Evolutionary conservation across 2,113 vertebrate genomes (phyloP).

Genomic region (Triplophysa siluroides): DNA sequence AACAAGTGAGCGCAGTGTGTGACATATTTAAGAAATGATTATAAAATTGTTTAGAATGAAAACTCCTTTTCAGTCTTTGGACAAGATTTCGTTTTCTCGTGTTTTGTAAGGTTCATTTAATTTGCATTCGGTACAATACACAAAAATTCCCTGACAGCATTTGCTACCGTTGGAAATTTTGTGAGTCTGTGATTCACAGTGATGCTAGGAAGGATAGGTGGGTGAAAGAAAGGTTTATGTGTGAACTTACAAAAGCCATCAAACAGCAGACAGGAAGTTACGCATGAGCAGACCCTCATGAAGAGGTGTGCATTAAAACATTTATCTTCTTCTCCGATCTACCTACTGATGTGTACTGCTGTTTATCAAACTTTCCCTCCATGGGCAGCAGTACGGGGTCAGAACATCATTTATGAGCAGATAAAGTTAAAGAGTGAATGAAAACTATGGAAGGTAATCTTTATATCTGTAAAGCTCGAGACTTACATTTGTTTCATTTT

Average conservation of each 20-base stretch:
- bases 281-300: background rate
- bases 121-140: background rate
- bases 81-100: background rate
- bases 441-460: background rate
- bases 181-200: background rate
- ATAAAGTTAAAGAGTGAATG: background rate
- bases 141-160: slow-evolving; percentile 1
- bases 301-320: background rate
- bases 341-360: slow-evolving; percentile 25
- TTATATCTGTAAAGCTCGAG: slow-evolving; percentile 10
- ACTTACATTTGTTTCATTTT: background rate
- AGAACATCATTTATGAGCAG: slow-evolving; percentile 23
- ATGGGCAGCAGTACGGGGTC: slow-evolving; percentile 13
- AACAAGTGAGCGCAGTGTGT: too few relatives aligned
- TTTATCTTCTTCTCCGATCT: slow-evolving; percentile 18
- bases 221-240: background rate
- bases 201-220: slow-evolving; percentile 1
- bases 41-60: too few relatives aligned
- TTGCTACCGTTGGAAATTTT: slow-evolving; percentile 1
- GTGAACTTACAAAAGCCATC: background rate
- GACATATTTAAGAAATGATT: too few relatives aligned
- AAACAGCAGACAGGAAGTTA: slow-evolving; percentile 29
- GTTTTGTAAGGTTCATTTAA: background rate
- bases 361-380: slow-evolving; percentile 28
- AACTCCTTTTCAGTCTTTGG: background rate